These are phyloP conservation scores for Channa striata DNA, from an alignment of 2,797 vertebrate species.

Conservation along the genomic window DNA sequence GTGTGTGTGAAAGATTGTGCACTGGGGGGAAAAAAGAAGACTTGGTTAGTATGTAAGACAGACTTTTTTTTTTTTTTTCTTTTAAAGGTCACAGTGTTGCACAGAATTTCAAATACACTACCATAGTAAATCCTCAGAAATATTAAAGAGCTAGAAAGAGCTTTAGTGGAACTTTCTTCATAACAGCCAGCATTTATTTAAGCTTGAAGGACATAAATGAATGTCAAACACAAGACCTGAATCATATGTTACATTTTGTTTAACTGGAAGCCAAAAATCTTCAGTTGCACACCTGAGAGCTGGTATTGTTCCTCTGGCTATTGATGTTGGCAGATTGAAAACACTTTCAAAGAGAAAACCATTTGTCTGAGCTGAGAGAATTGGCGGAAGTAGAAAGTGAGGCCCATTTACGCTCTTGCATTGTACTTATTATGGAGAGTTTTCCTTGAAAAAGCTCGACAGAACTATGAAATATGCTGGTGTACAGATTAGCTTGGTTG, in stretches of 20 bases:
- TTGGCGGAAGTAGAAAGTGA: slow-evolving; percentile 4
- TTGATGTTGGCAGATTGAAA: slow-evolving; percentile 33
- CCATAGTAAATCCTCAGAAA: background rate
- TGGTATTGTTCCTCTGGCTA: slow-evolving; percentile 18
- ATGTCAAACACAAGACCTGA: slow-evolving; percentile 2
- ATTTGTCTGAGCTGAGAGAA: slow-evolving; percentile 15
- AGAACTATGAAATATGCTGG: slow-evolving; percentile 1
- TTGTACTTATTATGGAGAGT: background rate
- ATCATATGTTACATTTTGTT: background rate
- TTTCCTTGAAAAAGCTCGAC: background rate
- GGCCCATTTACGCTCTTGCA: slow-evolving; percentile 12
- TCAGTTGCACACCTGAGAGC: background rate
- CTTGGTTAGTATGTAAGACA: background rate
- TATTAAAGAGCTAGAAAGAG: background rate
- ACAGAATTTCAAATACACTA: slow-evolving; percentile 13
- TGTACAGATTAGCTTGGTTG: background rate
- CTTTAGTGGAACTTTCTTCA: background rate
- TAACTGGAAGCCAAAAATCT: slow-evolving; percentile 2
- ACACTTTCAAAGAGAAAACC: slow-evolving; percentile 5
- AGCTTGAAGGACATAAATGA: background rate
- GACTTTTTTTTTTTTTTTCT: background rate
- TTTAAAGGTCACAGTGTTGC: background rate
- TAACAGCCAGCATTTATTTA: background rate
- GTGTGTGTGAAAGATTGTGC: slow-evolving; percentile 64
- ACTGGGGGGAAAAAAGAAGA: background rate